Conservation (phyloP, 2,888 invertebrate genomes). For the Chymomyza fuscimana region DNA sequence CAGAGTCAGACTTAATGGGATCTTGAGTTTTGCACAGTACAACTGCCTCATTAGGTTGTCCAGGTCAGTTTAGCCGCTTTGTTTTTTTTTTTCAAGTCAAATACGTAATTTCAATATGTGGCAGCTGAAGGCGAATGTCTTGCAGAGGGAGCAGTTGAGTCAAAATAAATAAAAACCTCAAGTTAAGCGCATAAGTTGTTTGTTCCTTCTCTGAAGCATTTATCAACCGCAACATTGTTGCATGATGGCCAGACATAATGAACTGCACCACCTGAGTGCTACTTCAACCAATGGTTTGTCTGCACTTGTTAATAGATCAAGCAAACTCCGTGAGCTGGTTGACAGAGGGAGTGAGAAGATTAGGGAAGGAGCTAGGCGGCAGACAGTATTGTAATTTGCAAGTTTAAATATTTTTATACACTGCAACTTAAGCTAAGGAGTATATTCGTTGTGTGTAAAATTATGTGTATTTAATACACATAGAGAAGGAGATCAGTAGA, state of each 20-base stretch:
- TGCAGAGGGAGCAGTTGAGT: slow-evolving; percentile 51
- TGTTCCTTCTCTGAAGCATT: slow-evolving; percentile 66
- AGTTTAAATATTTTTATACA: neutral
- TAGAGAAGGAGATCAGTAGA: too few relatives aligned
- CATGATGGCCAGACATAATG: slow-evolving; percentile 56
- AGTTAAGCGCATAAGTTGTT: slow-evolving; percentile 70
- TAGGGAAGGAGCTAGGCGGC: neutral
- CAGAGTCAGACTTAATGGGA: neutral
- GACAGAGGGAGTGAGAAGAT: neutral
- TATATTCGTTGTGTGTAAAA: too few relatives aligned
- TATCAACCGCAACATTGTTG: slow-evolving; percentile 68
- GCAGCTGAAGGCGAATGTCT: slow-evolving; percentile 8
- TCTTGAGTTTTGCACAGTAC: neutral
- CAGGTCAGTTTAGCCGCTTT: neutral
- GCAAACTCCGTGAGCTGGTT: slow-evolving; percentile 36
- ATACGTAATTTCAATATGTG: slow-evolving; percentile 38
- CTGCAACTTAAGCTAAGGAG: too few relatives aligned
- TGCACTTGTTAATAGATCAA: slow-evolving; percentile 65
- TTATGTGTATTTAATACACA: too few relatives aligned
- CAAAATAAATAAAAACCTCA: slow-evolving; percentile 70
- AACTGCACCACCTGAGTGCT: slow-evolving; percentile 20
- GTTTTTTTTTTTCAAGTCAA: slow-evolving; percentile 3
- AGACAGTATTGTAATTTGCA: neutral
- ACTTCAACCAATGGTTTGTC: slow-evolving; percentile 12
- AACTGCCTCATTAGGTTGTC: slow-evolving; percentile 61